Conservation (phyloP, 2,888 invertebrate genomes). For the Drosophila tripunctata region DNA sequence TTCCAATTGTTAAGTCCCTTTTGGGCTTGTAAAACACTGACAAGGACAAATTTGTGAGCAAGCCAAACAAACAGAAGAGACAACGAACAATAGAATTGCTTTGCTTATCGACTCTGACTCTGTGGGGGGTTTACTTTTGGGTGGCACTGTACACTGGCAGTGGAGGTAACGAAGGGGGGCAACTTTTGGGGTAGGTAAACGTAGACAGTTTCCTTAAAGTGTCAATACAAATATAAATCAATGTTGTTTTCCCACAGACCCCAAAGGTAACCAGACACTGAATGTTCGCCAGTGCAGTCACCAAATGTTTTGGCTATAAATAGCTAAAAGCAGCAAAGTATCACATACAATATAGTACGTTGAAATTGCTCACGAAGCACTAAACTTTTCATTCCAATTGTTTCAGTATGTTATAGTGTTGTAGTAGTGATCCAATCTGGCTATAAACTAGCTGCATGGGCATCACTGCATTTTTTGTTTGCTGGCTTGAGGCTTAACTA, state of each 20-base stretch:
- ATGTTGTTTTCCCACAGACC: constrained; percentile 41
- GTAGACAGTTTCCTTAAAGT: constrained; percentile 45
- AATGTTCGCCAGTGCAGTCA: background rate
- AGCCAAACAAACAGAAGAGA: constrained; percentile 36
- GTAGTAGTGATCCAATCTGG: too few species aligned
- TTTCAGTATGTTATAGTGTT: too few species aligned
- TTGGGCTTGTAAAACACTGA: constrained; percentile 72
- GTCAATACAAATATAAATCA: constrained; percentile 77
- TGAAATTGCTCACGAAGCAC: too few species aligned
- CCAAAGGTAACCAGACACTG: constrained; percentile 53
- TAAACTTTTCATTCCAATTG: too few species aligned
- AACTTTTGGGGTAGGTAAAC: background rate
- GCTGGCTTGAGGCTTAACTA: constrained; percentile 10
- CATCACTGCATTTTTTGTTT: too few species aligned
- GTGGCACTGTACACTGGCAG: too few species aligned
- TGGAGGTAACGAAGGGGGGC: too few species aligned
- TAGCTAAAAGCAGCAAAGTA: too few species aligned
- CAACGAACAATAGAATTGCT: constrained; percentile 22
- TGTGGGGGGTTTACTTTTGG: background rate
- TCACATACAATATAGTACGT: too few species aligned
- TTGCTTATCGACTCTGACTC: constrained; percentile 21
- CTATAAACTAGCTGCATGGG: too few species aligned
- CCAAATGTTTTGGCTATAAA: too few species aligned
- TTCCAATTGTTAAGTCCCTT: constrained; percentile 10
- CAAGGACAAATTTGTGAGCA: constrained; percentile 69